phyloP scores from a whole-genome alignment of 2,888 invertebrate genomes.

The Acrobeloides nanus region DNA sequence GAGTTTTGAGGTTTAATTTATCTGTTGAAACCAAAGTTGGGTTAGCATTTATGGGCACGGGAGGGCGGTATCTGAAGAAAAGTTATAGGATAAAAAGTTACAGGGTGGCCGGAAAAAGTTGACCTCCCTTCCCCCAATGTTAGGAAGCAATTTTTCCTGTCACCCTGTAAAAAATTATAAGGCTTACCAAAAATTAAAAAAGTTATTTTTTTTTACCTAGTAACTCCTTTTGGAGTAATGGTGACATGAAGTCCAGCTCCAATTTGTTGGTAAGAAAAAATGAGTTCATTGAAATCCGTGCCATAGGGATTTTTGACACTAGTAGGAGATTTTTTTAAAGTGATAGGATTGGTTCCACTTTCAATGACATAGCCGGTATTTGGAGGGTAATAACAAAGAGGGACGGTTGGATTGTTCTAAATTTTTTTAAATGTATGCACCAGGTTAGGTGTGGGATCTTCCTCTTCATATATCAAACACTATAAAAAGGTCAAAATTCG shows the following conservation, averaged over 20 bases:
- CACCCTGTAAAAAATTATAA: no score
- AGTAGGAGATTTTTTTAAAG: constrained; percentile 6
- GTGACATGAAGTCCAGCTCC: constrained; percentile 33
- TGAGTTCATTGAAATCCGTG: constrained; percentile 22
- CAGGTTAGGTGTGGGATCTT: no score
- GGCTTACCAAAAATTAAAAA: no score
- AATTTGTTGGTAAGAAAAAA: constrained; percentile 20
- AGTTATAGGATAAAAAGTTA: no score
- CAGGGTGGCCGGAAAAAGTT: no score
- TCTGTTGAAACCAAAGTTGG: constrained; percentile 23
- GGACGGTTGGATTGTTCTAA: constrained; percentile 22
- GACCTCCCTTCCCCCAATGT: no score
- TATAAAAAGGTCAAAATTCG: no score
- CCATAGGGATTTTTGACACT: constrained; percentile 36
- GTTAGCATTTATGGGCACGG: constrained; percentile 25
- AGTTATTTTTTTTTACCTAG: no score
- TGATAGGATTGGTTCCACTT: background rate
- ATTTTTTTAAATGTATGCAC: constrained; percentile 2
- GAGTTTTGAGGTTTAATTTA: constrained; percentile 18
- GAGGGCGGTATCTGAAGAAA: constrained; percentile 33
- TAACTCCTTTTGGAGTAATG: constrained; percentile 9
- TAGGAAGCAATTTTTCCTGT: no score
- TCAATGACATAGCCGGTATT: constrained; percentile 32
- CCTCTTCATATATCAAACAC: no score
- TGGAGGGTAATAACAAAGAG: constrained; percentile 34